A percentile compares a stretch with the other conserved stretches of the same genome.
These are phyloP conservation scores for Himantopus leucocephalus DNA, from an alignment of 2,113 vertebrate genomes.

Conservation along the genomic window DNA sequence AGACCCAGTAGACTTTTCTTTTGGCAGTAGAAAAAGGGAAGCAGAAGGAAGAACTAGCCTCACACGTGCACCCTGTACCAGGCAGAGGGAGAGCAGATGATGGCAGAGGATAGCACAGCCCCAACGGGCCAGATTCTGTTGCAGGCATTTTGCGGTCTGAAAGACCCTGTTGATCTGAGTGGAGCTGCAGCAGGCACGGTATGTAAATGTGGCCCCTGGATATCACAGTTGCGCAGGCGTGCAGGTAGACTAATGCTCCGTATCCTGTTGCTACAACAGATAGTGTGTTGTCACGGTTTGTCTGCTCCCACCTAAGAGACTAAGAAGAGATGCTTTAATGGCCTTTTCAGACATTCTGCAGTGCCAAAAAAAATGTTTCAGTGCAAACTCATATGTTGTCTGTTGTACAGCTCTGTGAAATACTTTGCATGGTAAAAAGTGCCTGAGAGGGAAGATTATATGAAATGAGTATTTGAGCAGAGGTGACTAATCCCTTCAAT, in stretches of 20 bases:
- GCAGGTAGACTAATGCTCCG: neutral
- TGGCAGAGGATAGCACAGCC: neutral
- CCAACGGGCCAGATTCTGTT: neutral
- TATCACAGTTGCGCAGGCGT: accelerated
- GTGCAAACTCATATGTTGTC: neutral
- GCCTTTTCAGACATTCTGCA: neutral
- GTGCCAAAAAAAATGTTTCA: neutral
- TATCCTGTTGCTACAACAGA: neutral
- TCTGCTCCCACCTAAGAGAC: neutral
- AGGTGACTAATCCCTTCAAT: neutral
- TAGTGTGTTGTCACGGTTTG: neutral
- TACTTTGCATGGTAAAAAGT: neutral
- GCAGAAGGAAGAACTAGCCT: neutral
- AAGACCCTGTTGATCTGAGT: neutral
- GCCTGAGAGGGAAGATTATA: neutral
- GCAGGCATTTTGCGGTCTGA: neutral
- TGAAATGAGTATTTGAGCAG: neutral
- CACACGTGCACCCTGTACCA: accelerated
- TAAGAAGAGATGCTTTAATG: neutral
- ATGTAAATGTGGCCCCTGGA: accelerated
- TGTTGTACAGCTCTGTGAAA: neutral
- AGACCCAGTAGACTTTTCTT: neutral
- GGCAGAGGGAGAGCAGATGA: neutral
- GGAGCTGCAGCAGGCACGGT: neutral
- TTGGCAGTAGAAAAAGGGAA: neutral